Evolutionary conservation across 2,797 vertebrate species (phyloP), one percentile per base, ranked within the genome.

Genomic region (Halcyon smyrnensis): DNA sequence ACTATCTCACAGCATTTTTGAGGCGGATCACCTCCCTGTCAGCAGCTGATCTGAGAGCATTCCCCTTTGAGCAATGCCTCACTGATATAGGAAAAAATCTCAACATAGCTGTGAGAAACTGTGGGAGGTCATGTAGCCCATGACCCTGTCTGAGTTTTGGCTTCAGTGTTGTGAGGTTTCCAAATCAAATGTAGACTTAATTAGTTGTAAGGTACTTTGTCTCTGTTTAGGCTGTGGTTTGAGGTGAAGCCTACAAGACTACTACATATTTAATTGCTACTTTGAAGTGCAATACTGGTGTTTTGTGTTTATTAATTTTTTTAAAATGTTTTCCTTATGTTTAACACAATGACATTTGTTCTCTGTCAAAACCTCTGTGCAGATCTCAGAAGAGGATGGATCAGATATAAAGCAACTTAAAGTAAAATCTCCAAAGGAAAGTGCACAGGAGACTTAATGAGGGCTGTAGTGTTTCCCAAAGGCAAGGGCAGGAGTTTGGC

Each of bases 1-100:
- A 37, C 8, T 0, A 0, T n/a, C 19, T 23, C 51, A 65, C 1
- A 2, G 10, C 41, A 16, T 56, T 80, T 79, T 23, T 63, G 5
- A 51, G 45, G 34, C 36, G 41, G 27, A 39, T n/a, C 18, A 9
- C 16, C 11, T 59, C 32, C 23, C 27, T 67, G 8, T 23, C 39
- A 64, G 34, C 15, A 84, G 67, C 39, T 59, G 78, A 23, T 53
- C 19, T 59, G 34, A 36, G 48, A 43, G 17, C 15, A 65, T 9
- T 8, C 15, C 2, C 1, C 12, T 7, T 15, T 11, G 13, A 46
- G 12, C 15, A n/a, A 27, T 50, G 63, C 65, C 57, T 87, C 27
- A 28, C 11, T 7, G 84, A 34, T 16, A 39, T 5, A 25, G 20
- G 21, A 28, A 56, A 36, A 37, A 51, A 4, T 3, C 4, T 27